These are phyloP conservation scores for Ceyx cyanopectus DNA, from an alignment of 2,113 vertebrate species.

Conservation along the genomic window DNA sequence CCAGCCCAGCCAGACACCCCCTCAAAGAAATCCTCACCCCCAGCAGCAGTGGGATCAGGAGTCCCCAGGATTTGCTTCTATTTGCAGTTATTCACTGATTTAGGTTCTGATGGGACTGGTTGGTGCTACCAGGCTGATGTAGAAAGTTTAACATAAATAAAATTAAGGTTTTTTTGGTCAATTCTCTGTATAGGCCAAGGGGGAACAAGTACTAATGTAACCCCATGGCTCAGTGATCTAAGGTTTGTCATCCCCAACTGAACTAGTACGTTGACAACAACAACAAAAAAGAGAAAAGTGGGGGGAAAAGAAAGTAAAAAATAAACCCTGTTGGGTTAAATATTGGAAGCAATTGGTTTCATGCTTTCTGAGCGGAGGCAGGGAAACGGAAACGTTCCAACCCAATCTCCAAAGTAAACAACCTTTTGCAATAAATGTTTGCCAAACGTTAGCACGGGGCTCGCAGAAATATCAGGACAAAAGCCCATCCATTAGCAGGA, in stretches of 20 bases:
- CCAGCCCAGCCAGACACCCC: rapidly evolving
- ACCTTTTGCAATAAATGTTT: slow-evolving; percentile 26
- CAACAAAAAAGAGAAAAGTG: not conserved
- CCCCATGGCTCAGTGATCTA: rapidly evolving
- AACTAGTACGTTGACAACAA: rapidly evolving
- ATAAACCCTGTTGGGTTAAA: not conserved
- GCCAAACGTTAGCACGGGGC: slow-evolving; percentile 14
- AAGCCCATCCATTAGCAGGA: not conserved
- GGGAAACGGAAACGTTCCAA: slow-evolving; percentile 26
- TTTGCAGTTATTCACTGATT: rapidly evolving
- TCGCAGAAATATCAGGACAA: not conserved
- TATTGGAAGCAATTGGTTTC: not conserved
- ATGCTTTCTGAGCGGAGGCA: not conserved
- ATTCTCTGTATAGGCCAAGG: rapidly evolving
- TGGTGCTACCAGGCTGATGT: rapidly evolving
- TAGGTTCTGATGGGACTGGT: rapidly evolving
- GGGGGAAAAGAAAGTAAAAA: too few species aligned
- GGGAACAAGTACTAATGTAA: not conserved
- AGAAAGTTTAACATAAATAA: not conserved
- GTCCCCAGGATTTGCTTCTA: not conserved
- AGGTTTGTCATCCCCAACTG: not conserved
- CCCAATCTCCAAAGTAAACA: slow-evolving; percentile 26
- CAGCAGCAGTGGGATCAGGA: not conserved
- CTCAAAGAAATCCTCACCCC: rapidly evolving
- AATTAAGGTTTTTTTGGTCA: rapidly evolving